phyloP scores from a whole-genome alignment of 2,797 vertebrate genomes.

The Gastrophryne carolinensis region DNA sequence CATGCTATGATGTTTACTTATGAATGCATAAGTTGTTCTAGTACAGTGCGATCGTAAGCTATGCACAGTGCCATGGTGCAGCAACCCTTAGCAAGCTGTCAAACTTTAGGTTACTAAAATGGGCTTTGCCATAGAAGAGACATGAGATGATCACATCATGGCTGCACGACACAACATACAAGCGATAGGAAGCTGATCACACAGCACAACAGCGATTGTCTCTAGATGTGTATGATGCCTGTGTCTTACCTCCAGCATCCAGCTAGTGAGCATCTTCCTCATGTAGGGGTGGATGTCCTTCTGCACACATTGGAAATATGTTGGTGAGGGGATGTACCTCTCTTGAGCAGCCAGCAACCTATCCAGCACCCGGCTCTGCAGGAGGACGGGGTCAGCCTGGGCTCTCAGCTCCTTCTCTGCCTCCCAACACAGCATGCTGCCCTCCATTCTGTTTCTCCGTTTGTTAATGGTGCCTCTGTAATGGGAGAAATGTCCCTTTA shows the following conservation, averaged over 20 bases:
- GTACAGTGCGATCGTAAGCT: no score
- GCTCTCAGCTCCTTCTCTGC: slow-evolving; percentile 21
- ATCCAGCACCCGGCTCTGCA: slow-evolving; percentile 20
- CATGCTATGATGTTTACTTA: no score
- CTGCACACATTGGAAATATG: slow-evolving; percentile 34
- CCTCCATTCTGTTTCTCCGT: slow-evolving; percentile 23
- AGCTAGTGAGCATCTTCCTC: slow-evolving; percentile 48
- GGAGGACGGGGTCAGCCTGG: slow-evolving; percentile 26
- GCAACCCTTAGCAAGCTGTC: no score
- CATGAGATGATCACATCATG: no score
- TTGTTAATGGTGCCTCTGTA: neutral
- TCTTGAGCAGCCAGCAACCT: slow-evolving; percentile 29
- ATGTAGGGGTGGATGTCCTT: slow-evolving; percentile 46
- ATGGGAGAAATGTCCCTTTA: slow-evolving; percentile 21
- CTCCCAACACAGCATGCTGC: slow-evolving; percentile 40
- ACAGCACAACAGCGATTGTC: no score
- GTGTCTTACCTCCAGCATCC: slow-evolving; percentile 51
- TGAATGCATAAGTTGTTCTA: no score
- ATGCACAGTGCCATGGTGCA: no score
- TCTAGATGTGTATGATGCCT: no score
- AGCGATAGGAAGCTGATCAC: no score
- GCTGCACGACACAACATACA: no score
- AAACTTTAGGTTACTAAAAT: no score
- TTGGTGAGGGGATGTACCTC: slow-evolving; percentile 24
- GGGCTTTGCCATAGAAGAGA: no score